A percentile compares a stretch with the other conserved stretches of the same genome.
phyloP scores from a whole-genome alignment of 2,888 invertebrate species.

The Oxycera nigricornis region DNA sequence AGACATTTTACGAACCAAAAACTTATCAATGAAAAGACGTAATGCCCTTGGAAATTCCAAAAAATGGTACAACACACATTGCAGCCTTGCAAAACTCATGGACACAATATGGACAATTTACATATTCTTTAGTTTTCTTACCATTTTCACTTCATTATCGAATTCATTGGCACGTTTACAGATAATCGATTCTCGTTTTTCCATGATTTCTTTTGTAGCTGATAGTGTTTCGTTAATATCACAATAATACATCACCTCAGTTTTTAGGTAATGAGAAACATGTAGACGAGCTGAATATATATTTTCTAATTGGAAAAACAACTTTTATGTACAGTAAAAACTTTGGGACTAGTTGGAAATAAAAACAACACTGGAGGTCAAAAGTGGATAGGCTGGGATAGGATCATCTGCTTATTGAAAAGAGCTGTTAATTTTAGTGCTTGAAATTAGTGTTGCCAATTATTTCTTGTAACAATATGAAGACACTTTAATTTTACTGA shows the following conservation, averaged over 20 bases:
- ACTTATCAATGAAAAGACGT: slow-evolving; percentile 47
- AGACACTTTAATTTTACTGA: not conserved
- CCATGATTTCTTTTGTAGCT: slow-evolving; percentile 12
- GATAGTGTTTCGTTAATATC: not conserved
- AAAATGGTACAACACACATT: slow-evolving; percentile 54
- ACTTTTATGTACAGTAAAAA: too few relatives aligned
- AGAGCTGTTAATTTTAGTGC: too few relatives aligned
- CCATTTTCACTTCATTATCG: slow-evolving; percentile 40
- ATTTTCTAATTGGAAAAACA: too few relatives aligned
- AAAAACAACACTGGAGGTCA: too few relatives aligned
- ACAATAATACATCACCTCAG: slow-evolving; percentile 19
- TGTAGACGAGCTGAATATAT: too few relatives aligned
- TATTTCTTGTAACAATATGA: too few relatives aligned
- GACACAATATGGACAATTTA: not conserved
- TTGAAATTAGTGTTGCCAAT: too few relatives aligned
- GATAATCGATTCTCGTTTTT: not conserved
- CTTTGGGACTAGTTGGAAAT: too few relatives aligned
- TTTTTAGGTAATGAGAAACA: not conserved
- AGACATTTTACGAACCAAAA: slow-evolving; percentile 51
- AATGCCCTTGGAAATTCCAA: slow-evolving; percentile 58
- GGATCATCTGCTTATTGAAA: too few relatives aligned
- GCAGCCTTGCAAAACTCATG: not conserved
- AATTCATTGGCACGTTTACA: slow-evolving; percentile 33
- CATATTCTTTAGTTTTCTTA: not conserved
- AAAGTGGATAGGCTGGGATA: too few relatives aligned